phyloP scores from a whole-genome alignment of 2,113 vertebrate species.

The Tragelaphus strepsiceros region DNA sequence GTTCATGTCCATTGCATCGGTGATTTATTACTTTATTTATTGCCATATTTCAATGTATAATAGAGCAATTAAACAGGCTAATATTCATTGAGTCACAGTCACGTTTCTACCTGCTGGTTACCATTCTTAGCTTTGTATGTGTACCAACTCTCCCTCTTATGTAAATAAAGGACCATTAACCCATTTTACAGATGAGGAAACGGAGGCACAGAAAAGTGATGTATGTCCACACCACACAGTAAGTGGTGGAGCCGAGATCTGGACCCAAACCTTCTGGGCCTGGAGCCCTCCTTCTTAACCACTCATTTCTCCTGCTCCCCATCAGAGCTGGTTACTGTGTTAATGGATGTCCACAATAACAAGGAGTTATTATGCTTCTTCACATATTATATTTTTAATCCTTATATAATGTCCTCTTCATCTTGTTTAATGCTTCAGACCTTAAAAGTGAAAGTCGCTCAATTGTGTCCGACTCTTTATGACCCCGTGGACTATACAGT shows the following conservation, averaged over 20 bases:
- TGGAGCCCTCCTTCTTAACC: background rate
- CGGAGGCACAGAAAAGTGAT: background rate
- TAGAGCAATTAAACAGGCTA: background rate
- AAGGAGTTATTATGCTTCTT: background rate
- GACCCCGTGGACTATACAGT: background rate
- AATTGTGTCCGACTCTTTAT: background rate
- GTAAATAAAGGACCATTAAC: background rate
- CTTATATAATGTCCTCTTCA: background rate
- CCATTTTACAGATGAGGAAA: background rate
- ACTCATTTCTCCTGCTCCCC: background rate
- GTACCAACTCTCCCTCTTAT: background rate
- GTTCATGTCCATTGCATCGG: background rate
- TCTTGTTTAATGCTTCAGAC: background rate
- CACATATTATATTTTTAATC: background rate
- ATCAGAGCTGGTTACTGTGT: accelerated
- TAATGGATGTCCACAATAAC: background rate
- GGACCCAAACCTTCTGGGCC: background rate
- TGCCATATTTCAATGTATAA: background rate
- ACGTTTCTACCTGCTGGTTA: background rate
- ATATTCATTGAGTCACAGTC: background rate
- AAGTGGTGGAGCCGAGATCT: background rate
- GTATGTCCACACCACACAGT: background rate
- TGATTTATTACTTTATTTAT: background rate
- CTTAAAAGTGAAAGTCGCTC: background rate
- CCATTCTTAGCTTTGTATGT: background rate